Base-by-base conservation (phyloP, 53 echinoderm and acorn worm species). In the Actinopyga echinites region DNA sequence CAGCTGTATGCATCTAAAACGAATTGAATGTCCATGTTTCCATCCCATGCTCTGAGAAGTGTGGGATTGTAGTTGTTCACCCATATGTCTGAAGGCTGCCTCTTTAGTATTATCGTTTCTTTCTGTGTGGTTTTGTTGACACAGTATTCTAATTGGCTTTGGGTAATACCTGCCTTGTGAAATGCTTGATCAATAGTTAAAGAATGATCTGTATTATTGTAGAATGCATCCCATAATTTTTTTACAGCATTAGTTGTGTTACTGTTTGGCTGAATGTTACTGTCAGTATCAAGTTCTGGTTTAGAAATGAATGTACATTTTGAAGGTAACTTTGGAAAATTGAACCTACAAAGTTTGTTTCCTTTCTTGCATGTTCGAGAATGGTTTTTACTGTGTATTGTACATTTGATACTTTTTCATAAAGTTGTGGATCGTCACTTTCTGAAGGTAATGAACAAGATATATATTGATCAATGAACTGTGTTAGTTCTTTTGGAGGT, bases 301-400 rank as follows among this genome's bases (percentile, higher is more conserved):
- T 63, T 44, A 4, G 71, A 15, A 73, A 87, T 64, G 65, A 90
- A 90, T 86, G 89, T 89, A n/a, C 21, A 28, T 30, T 83, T 45
- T 28, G 92, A 92, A 69, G 89, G 89, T 83, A 83, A 89, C 59
- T 87, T 80, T 56, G 92, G 92, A 22, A 89, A 92, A 82, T 92
- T 92, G 52, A 84, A 92, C 78, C 93, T 67, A 60, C 93, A 92
- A 4, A 42, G 31, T 29, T 57, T 86, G 19, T 88, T 88, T 38
- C 77, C 90, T n/a, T 92, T 92, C 56, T 28, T 60, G 35, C 89
- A 85, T 11, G 85, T 80, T 62, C 35, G 85, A 88, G 30, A 67
- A 67, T 67, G 67, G 31, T 31, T 67, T 34, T 34, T 67, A 19
- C 35, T 30, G 34, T 67, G 67, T 31, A 31, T 32, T 67, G 67